Evolutionary conservation across 2,888 invertebrate species (phyloP), one percentile per base, ranked within the genome.

Genomic region (Cheilosia grossa): DNA sequence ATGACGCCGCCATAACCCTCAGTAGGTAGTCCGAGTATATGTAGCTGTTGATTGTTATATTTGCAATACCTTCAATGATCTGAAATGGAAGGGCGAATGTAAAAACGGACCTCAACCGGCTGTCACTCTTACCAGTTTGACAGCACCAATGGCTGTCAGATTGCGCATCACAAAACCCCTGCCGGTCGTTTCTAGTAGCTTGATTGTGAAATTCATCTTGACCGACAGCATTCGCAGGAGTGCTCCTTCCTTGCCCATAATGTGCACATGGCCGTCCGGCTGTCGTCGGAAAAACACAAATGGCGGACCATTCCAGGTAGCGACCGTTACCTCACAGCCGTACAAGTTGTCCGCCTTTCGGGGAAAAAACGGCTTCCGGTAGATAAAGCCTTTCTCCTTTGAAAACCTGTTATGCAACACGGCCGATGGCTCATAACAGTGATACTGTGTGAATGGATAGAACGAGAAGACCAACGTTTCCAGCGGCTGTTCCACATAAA

Each of bases 221-320:
- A 88, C 82, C 0, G 90, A 88, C 7, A 92, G 47, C 37, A 89
- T 13, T 0, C 77, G 82, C 6, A 90, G 81, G 0, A 92, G 75
- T 69, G 87, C 73, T 4, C 91, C 92, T 74, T 91, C 91, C 17
- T 90, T 90, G n/a, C 92, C 92, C 3, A 81, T 73, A 1, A 92
- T 10, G 0, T 51, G 67, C 3, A 66, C 15, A 0, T 87, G 6
- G 0, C 86, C 85, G 19, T 87, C 70, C 3, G 61, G 4, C 9
- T 73, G 2, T 9, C 66, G 1, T 78, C n/a, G 75, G 4, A 91
- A 67, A 2, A 87, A 63, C 5, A 91, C 88, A 17, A 88, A 90
- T 0, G 91, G 91, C 0, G 88, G 88, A 15, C 89, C 70, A 15
- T 88, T 67, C 80, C 90, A 89, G 2, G 90, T 89, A 1, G 88